Base-by-base conservation (phyloP, 2,113 vertebrate genomes). In the Gymnarchus niloticus region DNA sequence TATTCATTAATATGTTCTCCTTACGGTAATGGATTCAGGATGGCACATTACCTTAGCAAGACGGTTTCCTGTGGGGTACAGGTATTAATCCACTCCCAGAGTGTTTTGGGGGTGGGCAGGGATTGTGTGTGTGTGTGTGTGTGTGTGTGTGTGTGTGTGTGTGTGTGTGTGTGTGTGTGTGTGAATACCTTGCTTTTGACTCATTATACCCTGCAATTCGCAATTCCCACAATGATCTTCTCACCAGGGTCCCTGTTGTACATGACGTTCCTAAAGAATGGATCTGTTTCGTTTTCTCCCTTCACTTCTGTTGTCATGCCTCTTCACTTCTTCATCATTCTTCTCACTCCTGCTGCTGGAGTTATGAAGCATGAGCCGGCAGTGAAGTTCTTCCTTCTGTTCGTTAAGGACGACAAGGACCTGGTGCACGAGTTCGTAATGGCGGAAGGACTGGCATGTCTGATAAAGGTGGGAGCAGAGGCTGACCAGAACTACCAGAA, bases 401-500 rank as follows among this genome's bases (percentile, higher is more conserved):
- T 81, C 41, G 89, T 56, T 54, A 92, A 99, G 98, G 98, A 99
- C 93, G 98, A 99, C 94, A 99, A 99, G 91, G 98, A 99, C 92
- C 94, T 99, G 94, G 98, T 99, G 89, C 98, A 99, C 83, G 98
- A 99, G 90, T 99, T 99, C 92, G 96, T 99, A 78, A 92, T 97
- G 44, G 96, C 97, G 25, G 98, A 98, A 92, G 98, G 98, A 85
- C 94, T 99, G 92, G 97, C 96, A 0, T 99, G 98, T 90, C 94
- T 99, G 90, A 97, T 99, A 92, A 98, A 98, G 94, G 97, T 99
- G 84, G 98, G 98, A 89, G 97, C 97, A 0, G 98, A 99, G 87
- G 97, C 98, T 0, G 98, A 99, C 92, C 98, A 99, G 93, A 99
- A 99, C 92, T 99, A 99, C 91, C 98, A 99, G 94, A 99, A 99